A percentile compares a stretch with the other conserved stretches of the same genome.
Conservation (phyloP, 2,113 vertebrate genomes). For the Todiramphus chloris region DNA sequence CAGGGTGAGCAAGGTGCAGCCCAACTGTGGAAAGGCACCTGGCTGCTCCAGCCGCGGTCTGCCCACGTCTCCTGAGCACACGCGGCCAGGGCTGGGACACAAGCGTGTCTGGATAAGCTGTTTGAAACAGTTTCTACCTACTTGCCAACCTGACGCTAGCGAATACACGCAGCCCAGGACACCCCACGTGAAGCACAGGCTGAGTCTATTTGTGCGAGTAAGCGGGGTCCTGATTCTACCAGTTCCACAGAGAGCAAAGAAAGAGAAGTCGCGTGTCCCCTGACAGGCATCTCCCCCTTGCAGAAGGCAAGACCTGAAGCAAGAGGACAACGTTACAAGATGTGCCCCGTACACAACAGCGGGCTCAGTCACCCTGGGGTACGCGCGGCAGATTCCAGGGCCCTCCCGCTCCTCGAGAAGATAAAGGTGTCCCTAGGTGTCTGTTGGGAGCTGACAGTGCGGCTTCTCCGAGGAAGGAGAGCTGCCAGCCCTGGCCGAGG, state of each 20-base stretch:
- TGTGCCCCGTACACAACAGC: neutral
- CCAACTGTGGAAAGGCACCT: neutral
- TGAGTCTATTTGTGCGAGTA: neutral
- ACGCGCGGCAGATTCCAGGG: neutral
- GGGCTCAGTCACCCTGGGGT: neutral
- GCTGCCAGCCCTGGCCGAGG: too few relatives aligned
- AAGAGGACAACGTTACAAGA: neutral
- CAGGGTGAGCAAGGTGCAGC: neutral
- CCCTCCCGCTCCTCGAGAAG: neutral
- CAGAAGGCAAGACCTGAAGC: neutral
- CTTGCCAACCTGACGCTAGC: neutral
- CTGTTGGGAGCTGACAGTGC: accelerated
- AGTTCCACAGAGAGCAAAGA: neutral
- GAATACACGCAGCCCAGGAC: neutral
- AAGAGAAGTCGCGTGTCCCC: neutral
- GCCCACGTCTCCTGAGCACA: too few relatives aligned
- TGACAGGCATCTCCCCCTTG: neutral
- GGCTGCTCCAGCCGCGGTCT: accelerated
- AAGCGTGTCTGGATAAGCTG: accelerated
- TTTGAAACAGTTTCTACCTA: neutral
- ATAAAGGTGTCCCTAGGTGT: neutral
- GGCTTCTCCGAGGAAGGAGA: neutral
- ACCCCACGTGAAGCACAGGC: neutral
- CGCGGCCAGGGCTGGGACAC: too few relatives aligned
- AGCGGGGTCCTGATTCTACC: accelerated